Percentiles rank a stretch among this genome's conserved stretches.
Conservation (phyloP, 2,113 vertebrate genomes). For the Ceuthmochares aereus region DNA sequence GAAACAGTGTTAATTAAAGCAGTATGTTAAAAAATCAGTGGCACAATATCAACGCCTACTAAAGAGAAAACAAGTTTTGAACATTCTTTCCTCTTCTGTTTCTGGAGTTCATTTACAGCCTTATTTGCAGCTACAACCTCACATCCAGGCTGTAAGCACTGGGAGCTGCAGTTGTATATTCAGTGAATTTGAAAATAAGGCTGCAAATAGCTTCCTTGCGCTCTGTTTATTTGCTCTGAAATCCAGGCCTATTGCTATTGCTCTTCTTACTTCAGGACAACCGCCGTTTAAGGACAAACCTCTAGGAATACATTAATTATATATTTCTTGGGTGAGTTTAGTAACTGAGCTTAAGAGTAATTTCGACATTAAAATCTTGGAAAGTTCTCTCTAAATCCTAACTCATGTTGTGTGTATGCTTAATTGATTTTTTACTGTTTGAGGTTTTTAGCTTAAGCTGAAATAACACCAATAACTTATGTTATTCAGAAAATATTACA, state of each 20-base stretch:
- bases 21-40: constrained; percentile 17
- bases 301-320: not conserved
- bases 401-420: too few species aligned
- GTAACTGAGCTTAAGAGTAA: not conserved
- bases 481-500: not conserved
- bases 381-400: not conserved
- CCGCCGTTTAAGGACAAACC: not conserved
- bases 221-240: not conserved
- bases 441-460: not conserved
- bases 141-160: not conserved
- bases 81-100: not conserved
- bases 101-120: constrained; percentile 32
- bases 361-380: not conserved
- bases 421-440: not conserved
- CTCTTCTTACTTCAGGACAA: not conserved
- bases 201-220: not conserved
- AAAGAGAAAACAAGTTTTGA: not conserved
- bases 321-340: not conserved
- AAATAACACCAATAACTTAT: not conserved
- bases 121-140: not conserved
- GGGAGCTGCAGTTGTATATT: not conserved
- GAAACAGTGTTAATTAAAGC: constrained; percentile 57
- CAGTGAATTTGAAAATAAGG: not conserved
- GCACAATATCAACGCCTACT: constrained; percentile 27
- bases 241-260: not conserved